Conservation (phyloP, 1,140 invertebrate species). For the Trichonephila clavipes region DNA sequence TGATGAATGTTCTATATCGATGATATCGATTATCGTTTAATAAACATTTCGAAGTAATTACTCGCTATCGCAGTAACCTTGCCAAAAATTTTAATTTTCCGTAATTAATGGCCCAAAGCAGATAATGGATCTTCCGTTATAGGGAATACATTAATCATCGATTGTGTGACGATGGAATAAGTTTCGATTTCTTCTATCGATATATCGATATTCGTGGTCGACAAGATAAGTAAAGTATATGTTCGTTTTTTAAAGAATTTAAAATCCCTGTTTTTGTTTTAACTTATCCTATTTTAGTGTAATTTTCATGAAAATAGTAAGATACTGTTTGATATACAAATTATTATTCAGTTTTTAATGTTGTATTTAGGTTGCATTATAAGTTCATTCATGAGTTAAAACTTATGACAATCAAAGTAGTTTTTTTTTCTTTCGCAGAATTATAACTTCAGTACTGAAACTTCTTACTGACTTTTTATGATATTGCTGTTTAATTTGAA, state of each 20-base stretch:
- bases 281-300: not conserved
- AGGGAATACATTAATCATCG: constrained; percentile 43
- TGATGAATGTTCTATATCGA: constrained; percentile 35
- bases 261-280: not conserved
- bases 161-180: constrained; percentile 12
- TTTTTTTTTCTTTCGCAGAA: no score
- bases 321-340: no score
- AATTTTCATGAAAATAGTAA: no score
- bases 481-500: no score
- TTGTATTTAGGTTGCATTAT: no score
- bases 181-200: constrained; percentile 27
- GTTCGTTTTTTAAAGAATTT: not conserved
- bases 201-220: not conserved
- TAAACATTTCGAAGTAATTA: constrained; percentile 70
- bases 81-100: constrained; percentile 31
- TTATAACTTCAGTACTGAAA: no score
- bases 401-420: no score
- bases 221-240: not conserved
- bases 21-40: constrained; percentile 69
- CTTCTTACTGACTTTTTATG: no score
- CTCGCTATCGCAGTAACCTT: constrained; percentile 51
- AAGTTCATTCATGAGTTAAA: no score
- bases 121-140: constrained; percentile 54
- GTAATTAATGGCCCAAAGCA: constrained; percentile 34
- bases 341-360: no score